These are phyloP conservation scores for Chelidonichthys spinosus DNA, from an alignment of 2,797 vertebrate genomes.

Conservation along the genomic window DNA sequence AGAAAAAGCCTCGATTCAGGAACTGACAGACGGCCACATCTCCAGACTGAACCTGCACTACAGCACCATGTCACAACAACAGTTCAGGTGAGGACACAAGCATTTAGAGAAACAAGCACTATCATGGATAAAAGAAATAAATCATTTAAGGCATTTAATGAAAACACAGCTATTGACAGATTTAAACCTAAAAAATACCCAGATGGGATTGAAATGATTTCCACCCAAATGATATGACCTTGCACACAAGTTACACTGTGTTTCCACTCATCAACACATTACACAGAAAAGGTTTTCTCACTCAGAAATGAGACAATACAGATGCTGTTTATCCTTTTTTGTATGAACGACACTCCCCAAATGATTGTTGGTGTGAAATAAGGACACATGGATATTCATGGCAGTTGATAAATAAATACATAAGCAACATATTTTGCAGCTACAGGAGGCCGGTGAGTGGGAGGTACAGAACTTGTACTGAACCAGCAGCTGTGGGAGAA, in stretches of 20 bases:
- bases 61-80: slow-evolving; percentile 86
- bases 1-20: slow-evolving; percentile 78
- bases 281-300: neutral
- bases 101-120: neutral
- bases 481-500: slow-evolving; percentile 32
- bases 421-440: neutral
- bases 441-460: slow-evolving; percentile 19
- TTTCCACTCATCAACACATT: neutral
- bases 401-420: too few relatives aligned
- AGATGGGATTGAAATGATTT: slow-evolving; percentile 1
- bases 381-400: too few relatives aligned
- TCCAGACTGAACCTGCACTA: slow-evolving; percentile 89
- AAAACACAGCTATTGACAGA: neutral
- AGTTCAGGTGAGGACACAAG: slow-evolving; percentile 83
- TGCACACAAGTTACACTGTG: neutral
- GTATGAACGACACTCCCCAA: too few relatives aligned
- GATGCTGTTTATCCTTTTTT: too few relatives aligned
- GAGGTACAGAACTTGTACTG: neutral
- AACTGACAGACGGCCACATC: slow-evolving; percentile 81
- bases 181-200: slow-evolving; percentile 1
- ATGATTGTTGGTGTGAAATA: too few relatives aligned
- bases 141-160: neutral
- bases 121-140: neutral
- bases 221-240: neutral
- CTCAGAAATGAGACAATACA: neutral